These are phyloP conservation scores for Perodicticus potto DNA, from an alignment of 2,797 vertebrate genomes.

Conservation along the genomic window DNA sequence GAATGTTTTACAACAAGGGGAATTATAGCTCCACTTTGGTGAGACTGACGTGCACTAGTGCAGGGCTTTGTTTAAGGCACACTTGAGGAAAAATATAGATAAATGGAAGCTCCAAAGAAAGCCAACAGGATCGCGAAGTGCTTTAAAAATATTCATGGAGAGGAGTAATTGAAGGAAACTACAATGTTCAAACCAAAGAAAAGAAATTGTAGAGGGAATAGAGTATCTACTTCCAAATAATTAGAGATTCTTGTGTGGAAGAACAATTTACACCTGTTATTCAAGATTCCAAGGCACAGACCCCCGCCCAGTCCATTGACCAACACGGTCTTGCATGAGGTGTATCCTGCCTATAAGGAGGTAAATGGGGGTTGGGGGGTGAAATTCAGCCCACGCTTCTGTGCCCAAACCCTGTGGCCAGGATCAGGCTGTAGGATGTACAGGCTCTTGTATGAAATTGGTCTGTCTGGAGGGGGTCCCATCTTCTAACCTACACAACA, in stretches of 20 bases:
- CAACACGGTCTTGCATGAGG: background rate
- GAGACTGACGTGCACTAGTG: background rate
- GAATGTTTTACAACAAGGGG: background rate
- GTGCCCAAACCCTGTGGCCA: background rate
- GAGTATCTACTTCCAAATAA: slow-evolving; percentile 16
- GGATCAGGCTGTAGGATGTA: background rate
- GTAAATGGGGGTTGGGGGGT: no score
- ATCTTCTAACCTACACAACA: slow-evolving; percentile 23
- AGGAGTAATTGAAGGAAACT: background rate
- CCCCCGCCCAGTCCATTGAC: background rate
- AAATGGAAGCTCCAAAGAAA: slow-evolving; percentile 1
- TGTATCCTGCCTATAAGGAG: background rate
- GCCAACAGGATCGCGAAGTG: background rate
- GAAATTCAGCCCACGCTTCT: background rate
- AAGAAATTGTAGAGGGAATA: background rate
- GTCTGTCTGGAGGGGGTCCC: background rate
- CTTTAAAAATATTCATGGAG: slow-evolving; percentile 22
- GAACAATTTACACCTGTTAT: background rate
- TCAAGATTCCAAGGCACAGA: background rate
- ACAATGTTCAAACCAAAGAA: slow-evolving; percentile 28
- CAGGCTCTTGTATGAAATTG: background rate
- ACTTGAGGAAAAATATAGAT: background rate
- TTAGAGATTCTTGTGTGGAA: background rate
- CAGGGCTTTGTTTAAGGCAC: background rate
- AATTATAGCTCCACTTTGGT: background rate